Evolutionary conservation across 2,888 invertebrate species (phyloP), one percentile per base, ranked within the genome.

Genomic region (Zygaena filipendulae): DNA sequence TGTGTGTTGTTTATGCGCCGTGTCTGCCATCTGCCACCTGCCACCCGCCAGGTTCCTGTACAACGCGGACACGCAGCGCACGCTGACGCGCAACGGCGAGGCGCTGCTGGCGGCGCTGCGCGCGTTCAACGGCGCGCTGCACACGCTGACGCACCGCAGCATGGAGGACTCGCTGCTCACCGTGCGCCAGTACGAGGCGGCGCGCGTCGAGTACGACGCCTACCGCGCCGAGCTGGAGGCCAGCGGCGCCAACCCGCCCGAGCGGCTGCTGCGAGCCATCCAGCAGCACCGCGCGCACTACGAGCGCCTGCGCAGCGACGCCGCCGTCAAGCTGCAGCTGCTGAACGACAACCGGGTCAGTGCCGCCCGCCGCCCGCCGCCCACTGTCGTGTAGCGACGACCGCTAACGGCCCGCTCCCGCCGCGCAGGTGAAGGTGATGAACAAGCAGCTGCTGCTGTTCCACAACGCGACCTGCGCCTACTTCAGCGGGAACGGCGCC

Each of bases 391-490:
- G n/a, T 11, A 23, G 23, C 8, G 7, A 5, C n/a, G n/a, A 21
- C 7, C 21, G 7, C 4, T 21, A 4, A 7, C 5, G 6, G 4
- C n/a, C 4, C 21, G 13, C 13, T 11, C 6, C 12, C 11, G 13
- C 7, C 4, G 5, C 5, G 1, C 74, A 97, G 95, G 91, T 97
- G 51, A 97, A 97, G 77, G 97, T 97, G 47, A 97, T 98, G 97
- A 96, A 97, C 77, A 97, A 97, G 66, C 97, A 98, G 66, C 81
- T 98, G 40, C 82, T 97, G 30, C 77, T 98, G 47, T 93, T 97
- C 71, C 97, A 98, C 77, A 97, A 97, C 75, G 97, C 97, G 2
- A 89, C 97, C 33, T 92, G 96, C 16, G 96, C 97, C 4, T 98
- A 97, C 79, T 97, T 97, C 80, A 94, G 95, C 51, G 97, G 97